Evolutionary conservation across 2,797 vertebrate species (phyloP), one percentile per base, ranked within the genome.

Genomic region (Dromococcyx pavoninus): DNA sequence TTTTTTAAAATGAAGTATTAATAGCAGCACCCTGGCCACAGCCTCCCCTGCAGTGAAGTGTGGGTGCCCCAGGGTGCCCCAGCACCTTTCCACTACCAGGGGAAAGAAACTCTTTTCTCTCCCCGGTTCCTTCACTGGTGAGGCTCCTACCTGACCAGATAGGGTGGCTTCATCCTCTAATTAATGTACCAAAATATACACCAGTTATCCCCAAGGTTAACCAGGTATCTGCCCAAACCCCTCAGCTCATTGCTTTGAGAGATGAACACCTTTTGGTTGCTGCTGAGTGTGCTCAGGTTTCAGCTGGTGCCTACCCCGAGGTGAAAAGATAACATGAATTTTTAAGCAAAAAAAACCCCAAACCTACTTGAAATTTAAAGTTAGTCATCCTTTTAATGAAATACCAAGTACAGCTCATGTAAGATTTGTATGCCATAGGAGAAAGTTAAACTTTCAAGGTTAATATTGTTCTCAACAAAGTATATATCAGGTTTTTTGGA

Each of bases 331-430:
- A 74, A 46, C 32, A 11, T 2, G n/a, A 66, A 9, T 48, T 75
- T 82, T 82, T 69, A 61, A 51, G 41, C 58, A 33, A 67, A 86
- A 69, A 23, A 57, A n/a, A 69, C 86, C n/a, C n/a, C n/a, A 8
- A 35, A 43, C 30, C 8, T 17, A 27, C 39, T 85, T 39, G 17
- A 76, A 92, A 89, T 65, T 64, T 64, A 3, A 81, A 88, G 28
- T 66, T 81, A 44, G 72, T 78, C 33, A 3, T 14, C 41, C 44
- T 85, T 89, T 24, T 39, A 81, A 41, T 16, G 28, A 57, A 86
- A 39, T 32, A 44, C 0, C 0, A 86, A 56, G 32, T 50, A 53
- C 0, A 0, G 39, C 23, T 64, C 3, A 0, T 2, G 16, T 71
- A 11, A 2, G 70, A 53, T 41, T 65, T 1, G 0, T 24, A 24